Base-by-base conservation (phyloP, 2,113 vertebrate species). In the Petrocephalus microphthalmus region DNA sequence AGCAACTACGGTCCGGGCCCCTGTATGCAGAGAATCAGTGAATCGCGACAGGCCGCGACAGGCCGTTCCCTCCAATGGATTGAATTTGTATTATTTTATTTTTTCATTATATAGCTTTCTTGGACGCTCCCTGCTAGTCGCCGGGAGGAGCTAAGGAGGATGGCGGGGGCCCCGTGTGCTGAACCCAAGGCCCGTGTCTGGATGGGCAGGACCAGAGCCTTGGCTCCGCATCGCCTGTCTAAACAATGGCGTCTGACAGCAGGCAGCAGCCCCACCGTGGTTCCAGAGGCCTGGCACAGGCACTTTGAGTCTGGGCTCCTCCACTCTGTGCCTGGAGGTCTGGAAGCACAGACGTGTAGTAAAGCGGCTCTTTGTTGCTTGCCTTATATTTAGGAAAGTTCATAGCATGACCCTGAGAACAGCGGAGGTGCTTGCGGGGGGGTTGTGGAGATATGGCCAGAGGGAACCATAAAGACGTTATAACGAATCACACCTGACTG, bases 221-320 rank as follows among this genome's bases (percentile, higher is more conserved):
- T 94, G 92, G 93, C 92, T 86, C 92, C 88, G 88, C 88, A 47
- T 56, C 60, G 89, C 90, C 91, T 93, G 92, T 93, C 92, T 93
- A 94, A 95, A 94, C 94, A 95, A 90, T 85, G 86, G 88, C 85
- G 87, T 87, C 89, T 93, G 93, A 95, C 92, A 93, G 91, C 92
- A 92, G 94, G 89, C 93, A 93, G 92, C 90, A 88, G 89, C 89
- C 90, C 92, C 71, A 91, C 37, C 20, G 33, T 37, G 86, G 42
- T 67, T 87, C 52, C 25, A 87, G 71, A 82, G 64, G 7, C 37
- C 60, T 93, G 91, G 93, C 92, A 92, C 57, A 49, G 8, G 90
- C 83, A 74, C 81, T 90, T 89, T 85, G 88, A 86, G 88, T 91
- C 90, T 94, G 91, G 90, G 90, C 92, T 87, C 83, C 67, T 25